Evolutionary conservation across 2,888 invertebrate genomes (phyloP).

Genomic region (Eupithecia subumbrata): DNA sequence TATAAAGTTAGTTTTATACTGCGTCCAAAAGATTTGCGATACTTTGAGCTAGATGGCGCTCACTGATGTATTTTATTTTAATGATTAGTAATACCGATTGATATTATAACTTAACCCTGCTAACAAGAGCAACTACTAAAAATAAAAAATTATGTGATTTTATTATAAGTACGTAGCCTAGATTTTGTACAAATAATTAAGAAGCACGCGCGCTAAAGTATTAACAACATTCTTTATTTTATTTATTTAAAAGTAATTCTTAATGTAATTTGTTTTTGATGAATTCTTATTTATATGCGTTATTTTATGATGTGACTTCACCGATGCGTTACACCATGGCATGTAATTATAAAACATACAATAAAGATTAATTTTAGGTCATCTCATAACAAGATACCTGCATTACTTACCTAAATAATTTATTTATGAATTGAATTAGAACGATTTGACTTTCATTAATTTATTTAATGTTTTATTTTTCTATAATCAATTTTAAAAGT

Average conservation of each 20-base stretch:
- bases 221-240: neutral
- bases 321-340: neutral
- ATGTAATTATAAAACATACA: neutral
- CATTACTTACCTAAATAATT: no score
- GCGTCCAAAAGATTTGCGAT: neutral
- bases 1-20: neutral
- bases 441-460: no score
- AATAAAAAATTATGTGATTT: constrained; percentile 20
- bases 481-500: no score
- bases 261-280: neutral
- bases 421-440: neutral
- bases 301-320: neutral
- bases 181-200: constrained; percentile 24
- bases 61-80: neutral
- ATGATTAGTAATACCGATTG: neutral
- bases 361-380: neutral
- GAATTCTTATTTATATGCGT: neutral
- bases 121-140: neutral
- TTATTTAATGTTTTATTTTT: no score
- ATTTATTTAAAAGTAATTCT: neutral
- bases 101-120: neutral
- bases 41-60: neutral
- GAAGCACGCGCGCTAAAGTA: neutral
- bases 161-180: constrained; percentile 22
- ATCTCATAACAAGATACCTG: neutral